Percentiles rank a stretch among this genome's conserved stretches.
These are phyloP conservation scores for Etia nguti DNA, from an alignment of 2,113 vertebrate species.

Conservation along the genomic window DNA sequence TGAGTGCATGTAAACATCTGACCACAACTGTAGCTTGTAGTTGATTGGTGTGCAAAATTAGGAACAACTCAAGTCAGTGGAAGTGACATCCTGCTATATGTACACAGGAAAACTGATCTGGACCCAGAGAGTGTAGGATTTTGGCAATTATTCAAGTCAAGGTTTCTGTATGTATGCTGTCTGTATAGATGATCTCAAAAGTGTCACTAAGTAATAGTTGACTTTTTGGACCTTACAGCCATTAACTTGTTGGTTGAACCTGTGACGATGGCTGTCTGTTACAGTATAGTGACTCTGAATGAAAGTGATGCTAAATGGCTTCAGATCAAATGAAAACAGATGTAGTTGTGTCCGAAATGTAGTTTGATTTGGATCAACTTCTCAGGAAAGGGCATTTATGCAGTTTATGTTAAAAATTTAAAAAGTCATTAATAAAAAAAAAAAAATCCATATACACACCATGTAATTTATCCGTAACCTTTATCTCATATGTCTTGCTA, in stretches of 20 bases:
- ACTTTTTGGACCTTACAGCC: not conserved
- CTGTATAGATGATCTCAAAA: not conserved
- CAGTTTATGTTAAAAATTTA: constrained; percentile 29
- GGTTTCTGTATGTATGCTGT: not conserved
- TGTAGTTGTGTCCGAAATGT: not conserved
- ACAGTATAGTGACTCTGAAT: not conserved
- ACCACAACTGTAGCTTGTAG: not conserved
- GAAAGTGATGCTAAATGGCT: not conserved
- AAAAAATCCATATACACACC: not conserved
- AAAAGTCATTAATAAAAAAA: not conserved
- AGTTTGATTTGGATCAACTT: constrained; percentile 47
- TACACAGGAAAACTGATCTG: not conserved
- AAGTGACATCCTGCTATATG: not conserved
- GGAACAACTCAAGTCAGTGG: not conserved
- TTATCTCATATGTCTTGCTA: constrained; percentile 1
- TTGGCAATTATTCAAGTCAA: not conserved
- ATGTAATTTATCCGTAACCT: constrained; percentile 10
- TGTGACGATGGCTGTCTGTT: not conserved
- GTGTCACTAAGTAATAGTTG: not conserved
- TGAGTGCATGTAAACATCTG: not conserved
- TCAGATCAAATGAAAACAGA: not conserved
- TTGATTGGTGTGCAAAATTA: not conserved
- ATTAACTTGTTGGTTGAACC: not conserved
- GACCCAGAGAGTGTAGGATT: not conserved
- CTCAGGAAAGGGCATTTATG: constrained; percentile 68